Base-by-base conservation (phyloP, 1,140 invertebrate genomes). In the Hormaphis cornu region DNA sequence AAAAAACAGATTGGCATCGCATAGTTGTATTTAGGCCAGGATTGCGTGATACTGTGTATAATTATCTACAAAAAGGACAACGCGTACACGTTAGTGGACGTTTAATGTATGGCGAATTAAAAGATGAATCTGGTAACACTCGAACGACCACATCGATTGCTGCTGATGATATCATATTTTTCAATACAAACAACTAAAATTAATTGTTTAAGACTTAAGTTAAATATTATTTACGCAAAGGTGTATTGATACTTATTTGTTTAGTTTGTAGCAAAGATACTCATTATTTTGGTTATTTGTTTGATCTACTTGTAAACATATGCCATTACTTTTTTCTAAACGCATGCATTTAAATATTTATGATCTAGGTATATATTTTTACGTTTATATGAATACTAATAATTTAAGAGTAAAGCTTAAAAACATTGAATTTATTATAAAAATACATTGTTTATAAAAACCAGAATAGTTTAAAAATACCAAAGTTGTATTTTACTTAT, bases 1-100 rank as follows among this genome's bases (percentile, higher is more conserved):
- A 93, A 76, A 85, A 88, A 74, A 94, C 91, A 20, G 91, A 95
- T 72, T 95, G 93, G 93, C 93, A 97, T 76, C 83, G 89, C 74
- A 79, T 96, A 56, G 88, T 88, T 74, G 86, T 95, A 6, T 97
- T 96, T 75, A 92, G 88, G 76, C 91, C 90, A 4, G 81, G 81
- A 58, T 81, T 97, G 2, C 79, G 91, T 26, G 90, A 95, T 16
- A 84, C 80, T 16, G 86, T 93, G 1, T 85, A 87, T 72, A 85
- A 85, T 74, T 90, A 86, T 77, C 76, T 95, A 58, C 90, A 84
- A 74, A 95, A 95, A 81, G 93, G 92, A 1, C 89, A 92, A 77
- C 82, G 93, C 73, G 84, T 93, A 0, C 83, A 92, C 78, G 83
- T 96, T 1, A 86, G 85, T 72, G 93, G 93, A 35, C 85, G 86